Base-by-base conservation (phyloP, 2,888 invertebrate genomes). In the Sabatieria punctata region DNA sequence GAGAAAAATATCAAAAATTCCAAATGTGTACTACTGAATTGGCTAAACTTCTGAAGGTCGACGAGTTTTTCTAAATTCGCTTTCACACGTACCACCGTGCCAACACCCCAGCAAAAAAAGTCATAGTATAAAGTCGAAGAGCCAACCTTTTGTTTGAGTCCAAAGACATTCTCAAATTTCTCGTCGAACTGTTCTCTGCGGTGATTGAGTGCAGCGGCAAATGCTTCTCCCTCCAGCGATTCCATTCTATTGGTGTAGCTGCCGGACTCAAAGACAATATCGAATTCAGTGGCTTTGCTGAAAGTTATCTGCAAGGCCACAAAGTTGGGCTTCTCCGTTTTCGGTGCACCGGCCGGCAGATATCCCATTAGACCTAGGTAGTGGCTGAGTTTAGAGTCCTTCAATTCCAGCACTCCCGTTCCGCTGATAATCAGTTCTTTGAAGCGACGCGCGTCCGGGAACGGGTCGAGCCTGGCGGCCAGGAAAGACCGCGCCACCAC, bases 121-220 rank as follows among this genome's bases (percentile, higher is more conserved):
- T n/a, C n/a, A n/a, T n/a, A n/a, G n/a, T n/a, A n/a, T n/a, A n/a
- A n/a, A n/a, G 18, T 6, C 18, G 18, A 13, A 8, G 6, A 37
- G 6, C 13, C 37, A 24, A 82, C 82, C 63, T 83, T 85, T 4
- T 74, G 68, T 42, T 71, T 68, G 30, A 95, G 69, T 37, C 76
- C 71, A 64, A 93, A 97, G 3, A 75, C 78, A 6, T 75, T 68
- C 55, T 89, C 83, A 65, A 95, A 95, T 55, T 79, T 77, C 1
- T 74, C 68, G 44, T 81, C 77, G 60, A 91, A 95, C 0, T 71
- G 64, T 2, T 65, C 61, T 47, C 74, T 74, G 55, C 77, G 77
- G 49, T 73, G 70, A 11, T 73, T 67, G 44, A 89, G 61, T 0
- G 75, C 72, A 15, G 30, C 8, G 0, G 78, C 75, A 55, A 79